Percentiles rank a stretch among this genome's conserved stretches.
Evolutionary conservation across 2,113 vertebrate species (phyloP).

Genomic region (Connochaetes taurinus): DNA sequence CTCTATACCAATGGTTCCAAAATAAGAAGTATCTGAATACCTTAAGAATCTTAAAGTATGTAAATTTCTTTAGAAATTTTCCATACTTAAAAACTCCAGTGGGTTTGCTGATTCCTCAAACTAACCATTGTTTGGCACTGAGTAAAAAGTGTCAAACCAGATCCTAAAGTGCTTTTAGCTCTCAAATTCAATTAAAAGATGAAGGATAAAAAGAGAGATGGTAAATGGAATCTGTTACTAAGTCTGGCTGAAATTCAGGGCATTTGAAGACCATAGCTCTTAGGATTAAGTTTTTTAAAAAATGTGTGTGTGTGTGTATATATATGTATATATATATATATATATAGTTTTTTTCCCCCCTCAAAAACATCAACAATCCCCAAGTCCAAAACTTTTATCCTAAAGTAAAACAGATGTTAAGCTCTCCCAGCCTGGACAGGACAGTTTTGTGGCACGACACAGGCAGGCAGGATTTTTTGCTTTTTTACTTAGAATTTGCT

Average conservation of each 20-base stretch:
- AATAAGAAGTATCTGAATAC: background rate
- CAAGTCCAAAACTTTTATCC: background rate
- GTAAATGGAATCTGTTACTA: background rate
- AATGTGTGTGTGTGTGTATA: too few species aligned
- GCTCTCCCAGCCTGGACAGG: background rate
- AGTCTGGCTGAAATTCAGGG: background rate
- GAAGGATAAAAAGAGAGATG: background rate
- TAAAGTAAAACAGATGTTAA: background rate
- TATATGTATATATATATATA: background rate
- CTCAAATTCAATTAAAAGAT: background rate
- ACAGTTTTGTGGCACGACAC: rapidly evolving
- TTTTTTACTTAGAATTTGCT: background rate
- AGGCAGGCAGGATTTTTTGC: background rate
- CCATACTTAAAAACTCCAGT: background rate
- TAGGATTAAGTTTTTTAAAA: background rate
- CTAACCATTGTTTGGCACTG: background rate
- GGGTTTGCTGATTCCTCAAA: background rate
- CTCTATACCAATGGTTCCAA: background rate
- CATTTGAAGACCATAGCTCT: background rate
- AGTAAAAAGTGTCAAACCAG: background rate
- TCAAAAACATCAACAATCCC: background rate
- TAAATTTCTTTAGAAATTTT: background rate
- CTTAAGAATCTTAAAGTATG: background rate
- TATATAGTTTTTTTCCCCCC: rapidly evolving
- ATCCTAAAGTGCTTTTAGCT: background rate